Percentiles rank a stretch among this genome's conserved stretches.
Conservation (phyloP, 2,888 invertebrate species). For the Melinaea marsaeus region DNA sequence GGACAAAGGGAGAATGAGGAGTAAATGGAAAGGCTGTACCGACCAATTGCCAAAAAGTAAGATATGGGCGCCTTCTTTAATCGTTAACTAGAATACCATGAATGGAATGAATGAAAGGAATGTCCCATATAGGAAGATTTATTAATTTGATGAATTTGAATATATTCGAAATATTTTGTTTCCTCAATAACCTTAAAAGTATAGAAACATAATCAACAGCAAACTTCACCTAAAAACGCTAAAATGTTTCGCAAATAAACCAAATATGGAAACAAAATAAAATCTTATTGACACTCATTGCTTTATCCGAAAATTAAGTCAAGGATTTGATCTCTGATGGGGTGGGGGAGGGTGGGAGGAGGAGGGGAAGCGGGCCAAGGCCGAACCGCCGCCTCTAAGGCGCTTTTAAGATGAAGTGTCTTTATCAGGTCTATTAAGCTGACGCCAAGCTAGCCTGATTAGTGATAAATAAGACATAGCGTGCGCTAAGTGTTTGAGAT, state of each 20-base stretch:
- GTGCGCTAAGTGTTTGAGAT: no score
- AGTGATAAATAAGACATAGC: neutral
- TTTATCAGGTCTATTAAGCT: conserved; percentile 7
- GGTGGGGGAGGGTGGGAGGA: neutral
- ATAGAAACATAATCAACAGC: no score
- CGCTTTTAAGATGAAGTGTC: conserved; percentile 18
- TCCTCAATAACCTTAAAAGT: no score
- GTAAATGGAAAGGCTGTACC: no score
- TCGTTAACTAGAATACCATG: no score
- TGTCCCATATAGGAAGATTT: no score
- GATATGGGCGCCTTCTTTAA: no score
- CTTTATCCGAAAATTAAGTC: conserved; percentile 21
- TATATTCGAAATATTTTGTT: no score
- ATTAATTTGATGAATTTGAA: no score
- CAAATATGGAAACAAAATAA: conserved; percentile 1
- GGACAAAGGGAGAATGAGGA: no score
- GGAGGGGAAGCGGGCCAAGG: conserved; percentile 24
- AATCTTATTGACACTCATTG: neutral
- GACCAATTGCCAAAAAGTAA: no score
- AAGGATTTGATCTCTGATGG: conserved; percentile 22
- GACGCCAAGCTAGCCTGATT: conserved; percentile 6
- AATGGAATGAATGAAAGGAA: no score
- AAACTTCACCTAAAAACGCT: neutral
- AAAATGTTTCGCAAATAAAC: conserved; percentile 3
- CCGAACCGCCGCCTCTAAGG: conserved; percentile 27